Evolutionary conservation across 2,888 invertebrate species (phyloP).

Genomic region (Pyralis farinalis): DNA sequence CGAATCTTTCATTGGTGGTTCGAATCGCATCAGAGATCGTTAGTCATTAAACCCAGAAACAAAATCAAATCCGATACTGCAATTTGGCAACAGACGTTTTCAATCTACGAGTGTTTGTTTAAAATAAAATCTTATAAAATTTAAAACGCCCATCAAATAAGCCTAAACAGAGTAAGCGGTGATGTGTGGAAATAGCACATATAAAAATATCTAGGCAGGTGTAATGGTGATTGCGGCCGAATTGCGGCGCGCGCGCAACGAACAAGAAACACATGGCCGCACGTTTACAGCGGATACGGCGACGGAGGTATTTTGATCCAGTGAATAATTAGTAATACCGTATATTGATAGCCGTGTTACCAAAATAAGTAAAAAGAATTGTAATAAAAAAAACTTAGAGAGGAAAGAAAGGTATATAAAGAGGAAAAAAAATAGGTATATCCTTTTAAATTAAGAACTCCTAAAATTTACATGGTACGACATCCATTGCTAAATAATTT

Average conservation of each 20-base stretch:
- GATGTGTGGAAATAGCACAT: conserved; percentile 14
- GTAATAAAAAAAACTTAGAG: too few species aligned
- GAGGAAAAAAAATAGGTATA: too few species aligned
- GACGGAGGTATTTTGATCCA: conserved; percentile 32
- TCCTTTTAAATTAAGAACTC: too few species aligned
- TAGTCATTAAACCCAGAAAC: too few species aligned
- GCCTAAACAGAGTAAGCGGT: neutral
- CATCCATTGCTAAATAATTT: too few species aligned
- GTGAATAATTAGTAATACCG: too few species aligned
- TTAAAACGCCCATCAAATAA: conserved; percentile 55
- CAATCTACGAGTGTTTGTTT: conserved; percentile 25
- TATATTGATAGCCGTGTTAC: too few species aligned
- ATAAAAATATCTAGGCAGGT: conserved; percentile 62
- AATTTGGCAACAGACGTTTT: neutral
- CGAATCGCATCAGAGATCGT: too few species aligned
- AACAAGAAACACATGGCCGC: conserved; percentile 66
- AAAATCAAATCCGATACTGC: neutral
- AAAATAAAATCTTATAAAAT: conserved; percentile 61
- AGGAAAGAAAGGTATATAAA: too few species aligned
- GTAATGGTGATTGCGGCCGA: conserved; percentile 63
- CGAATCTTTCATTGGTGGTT: too few species aligned
- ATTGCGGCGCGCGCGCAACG: conserved; percentile 60
- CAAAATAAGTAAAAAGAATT: too few species aligned
- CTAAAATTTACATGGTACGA: too few species aligned
- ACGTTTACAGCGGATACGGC: conserved; percentile 32